Conservation (phyloP, 2,113 vertebrate species). For the Romanogobio albipinnatus region DNA sequence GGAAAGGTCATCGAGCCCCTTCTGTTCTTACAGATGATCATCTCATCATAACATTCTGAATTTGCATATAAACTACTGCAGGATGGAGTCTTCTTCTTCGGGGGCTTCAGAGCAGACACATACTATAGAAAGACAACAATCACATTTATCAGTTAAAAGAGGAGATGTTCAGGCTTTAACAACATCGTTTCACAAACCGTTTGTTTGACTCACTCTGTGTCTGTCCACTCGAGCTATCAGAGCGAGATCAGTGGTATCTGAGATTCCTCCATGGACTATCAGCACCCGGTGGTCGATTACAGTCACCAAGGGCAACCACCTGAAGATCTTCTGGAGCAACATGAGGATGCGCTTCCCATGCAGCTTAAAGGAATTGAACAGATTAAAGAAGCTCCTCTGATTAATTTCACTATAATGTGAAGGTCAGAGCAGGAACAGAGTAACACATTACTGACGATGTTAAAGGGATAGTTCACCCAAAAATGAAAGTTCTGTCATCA, state of each 20-base stretch:
- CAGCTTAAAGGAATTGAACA: slow-evolving; percentile 67
- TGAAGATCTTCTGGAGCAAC: slow-evolving; percentile 89
- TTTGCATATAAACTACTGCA: slow-evolving; percentile 54
- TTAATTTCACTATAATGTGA: not conserved
- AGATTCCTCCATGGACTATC: slow-evolving; percentile 89
- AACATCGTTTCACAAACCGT: not conserved
- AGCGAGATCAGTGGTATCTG: slow-evolving; percentile 84
- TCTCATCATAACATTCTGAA: slow-evolving; percentile 60
- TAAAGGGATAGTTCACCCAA: too few relatives aligned
- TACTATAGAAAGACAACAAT: slow-evolving; percentile 63
- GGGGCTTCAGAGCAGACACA: slow-evolving; percentile 82
- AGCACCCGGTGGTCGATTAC: slow-evolving; percentile 91
- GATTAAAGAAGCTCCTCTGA: not conserved
- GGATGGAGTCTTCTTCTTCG: slow-evolving; percentile 70
- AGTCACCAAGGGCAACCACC: slow-evolving; percentile 90
- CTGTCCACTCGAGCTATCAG: slow-evolving; percentile 83
- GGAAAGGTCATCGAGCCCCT: slow-evolving; percentile 59
- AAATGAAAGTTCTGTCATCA: too few relatives aligned
- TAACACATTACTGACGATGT: not conserved
- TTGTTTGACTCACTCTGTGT: slow-evolving; percentile 77
- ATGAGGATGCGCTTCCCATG: slow-evolving; percentile 90
- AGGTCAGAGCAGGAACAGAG: not conserved
- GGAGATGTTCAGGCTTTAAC: not conserved
- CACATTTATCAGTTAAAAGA: not conserved
- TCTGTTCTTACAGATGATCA: slow-evolving; percentile 49